Evolutionary conservation across 2,797 vertebrate species (phyloP).

Genomic region (Austrolebias charrua): DNA sequence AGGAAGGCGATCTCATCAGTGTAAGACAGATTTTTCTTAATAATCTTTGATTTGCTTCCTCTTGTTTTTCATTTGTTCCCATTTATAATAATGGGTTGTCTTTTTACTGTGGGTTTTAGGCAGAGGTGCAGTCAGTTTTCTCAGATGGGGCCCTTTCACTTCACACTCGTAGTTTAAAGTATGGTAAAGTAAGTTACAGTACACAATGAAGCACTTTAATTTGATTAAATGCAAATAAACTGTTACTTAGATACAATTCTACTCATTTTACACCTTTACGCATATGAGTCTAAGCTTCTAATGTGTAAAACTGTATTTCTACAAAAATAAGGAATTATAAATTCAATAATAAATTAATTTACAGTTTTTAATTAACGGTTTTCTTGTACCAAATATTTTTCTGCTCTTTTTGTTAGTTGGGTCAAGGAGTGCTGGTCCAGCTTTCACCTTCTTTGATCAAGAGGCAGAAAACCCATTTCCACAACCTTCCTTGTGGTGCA

Average conservation of each 20-base stretch:
- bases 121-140: constrained; percentile 96
- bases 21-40: constrained; percentile 77
- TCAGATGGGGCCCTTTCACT: constrained; percentile 92
- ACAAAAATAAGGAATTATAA: not conserved
- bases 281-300: fast-evolving
- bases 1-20: constrained; percentile 96
- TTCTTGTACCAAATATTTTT: constrained; percentile 1
- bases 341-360: too few relatives aligned
- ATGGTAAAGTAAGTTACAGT: constrained; percentile 86
- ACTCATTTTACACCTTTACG: not conserved
- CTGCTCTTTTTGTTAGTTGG: constrained; percentile 79
- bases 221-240: not conserved
- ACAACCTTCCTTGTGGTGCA: constrained; percentile 92
- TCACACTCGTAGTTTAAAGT: constrained; percentile 96
- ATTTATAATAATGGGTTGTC: not conserved
- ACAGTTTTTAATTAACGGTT: too few relatives aligned
- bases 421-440: constrained; percentile 92
- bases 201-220: not conserved
- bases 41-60: not conserved
- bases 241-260: not conserved
- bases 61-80: not conserved
- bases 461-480: constrained; percentile 97
- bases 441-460: constrained; percentile 95
- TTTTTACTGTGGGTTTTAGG: constrained; percentile 77
- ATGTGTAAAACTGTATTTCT: not conserved